These are phyloP conservation scores for Euphonia xanthogaster DNA, from an alignment of 2,797 vertebrate genomes.

Conservation along the genomic window DNA sequence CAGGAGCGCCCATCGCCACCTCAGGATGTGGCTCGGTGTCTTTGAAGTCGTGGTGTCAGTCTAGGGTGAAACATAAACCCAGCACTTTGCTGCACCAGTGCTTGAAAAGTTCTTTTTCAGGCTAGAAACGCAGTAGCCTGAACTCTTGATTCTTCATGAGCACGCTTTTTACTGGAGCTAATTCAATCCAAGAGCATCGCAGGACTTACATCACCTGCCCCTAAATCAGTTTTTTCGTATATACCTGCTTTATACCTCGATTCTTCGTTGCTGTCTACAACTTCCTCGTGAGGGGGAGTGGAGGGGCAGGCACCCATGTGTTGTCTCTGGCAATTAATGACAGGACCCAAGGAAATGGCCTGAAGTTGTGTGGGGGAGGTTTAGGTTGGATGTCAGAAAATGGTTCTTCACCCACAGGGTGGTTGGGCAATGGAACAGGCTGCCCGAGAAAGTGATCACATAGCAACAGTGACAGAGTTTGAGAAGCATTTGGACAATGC, in stretches of 20 bases:
- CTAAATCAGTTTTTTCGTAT: not conserved
- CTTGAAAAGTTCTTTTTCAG: not conserved
- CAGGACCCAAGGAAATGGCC: not conserved
- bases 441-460: not conserved
- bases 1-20: not conserved
- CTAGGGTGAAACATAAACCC: not conserved
- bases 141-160: not conserved
- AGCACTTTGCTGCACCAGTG: not conserved
- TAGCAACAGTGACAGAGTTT: not conserved
- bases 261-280: not conserved
- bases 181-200: not conserved
- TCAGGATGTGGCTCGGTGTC: not conserved
- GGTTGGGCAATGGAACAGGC: fast-evolving
- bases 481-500: too few species aligned
- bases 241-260: fast-evolving
- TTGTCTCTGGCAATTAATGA: not conserved
- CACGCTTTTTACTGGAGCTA: not conserved
- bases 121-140: not conserved
- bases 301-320: not conserved
- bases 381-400: not conserved
- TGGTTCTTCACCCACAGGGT: not conserved
- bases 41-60: not conserved
- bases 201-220: not conserved
- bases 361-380: not conserved
- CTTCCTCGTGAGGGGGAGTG: not conserved